Evolutionary conservation across 2,888 invertebrate species (phyloP).

Genomic region (Chrysodeixis includens): DNA sequence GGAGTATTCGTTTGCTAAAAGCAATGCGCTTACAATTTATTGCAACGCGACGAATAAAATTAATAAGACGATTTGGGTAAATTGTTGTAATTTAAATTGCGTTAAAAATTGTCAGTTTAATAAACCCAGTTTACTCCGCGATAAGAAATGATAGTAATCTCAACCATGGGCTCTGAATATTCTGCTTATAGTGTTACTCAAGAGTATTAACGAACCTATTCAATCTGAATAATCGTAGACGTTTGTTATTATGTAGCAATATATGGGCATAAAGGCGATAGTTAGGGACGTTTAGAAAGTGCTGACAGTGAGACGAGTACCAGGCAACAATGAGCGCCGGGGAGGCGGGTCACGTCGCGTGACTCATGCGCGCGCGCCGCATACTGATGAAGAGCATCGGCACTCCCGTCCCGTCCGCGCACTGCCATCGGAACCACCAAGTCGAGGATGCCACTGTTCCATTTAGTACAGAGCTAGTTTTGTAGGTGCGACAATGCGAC

Average conservation of each 20-base stretch:
- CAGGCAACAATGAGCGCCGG: slow-evolving; percentile 67
- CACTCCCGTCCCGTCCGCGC: slow-evolving; percentile 59
- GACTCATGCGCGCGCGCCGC: slow-evolving; percentile 72
- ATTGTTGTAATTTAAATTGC: neutral
- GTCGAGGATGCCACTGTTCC: slow-evolving; percentile 55
- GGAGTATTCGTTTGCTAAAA: slow-evolving; percentile 11
- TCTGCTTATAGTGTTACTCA: slow-evolving; percentile 24
- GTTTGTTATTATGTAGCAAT: slow-evolving; percentile 62
- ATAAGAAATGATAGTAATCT: slow-evolving; percentile 18
- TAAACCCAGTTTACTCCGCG: slow-evolving; percentile 1
- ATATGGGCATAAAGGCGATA: slow-evolving; percentile 65
- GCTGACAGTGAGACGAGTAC: slow-evolving; percentile 67
- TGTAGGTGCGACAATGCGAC: slow-evolving; percentile 36
- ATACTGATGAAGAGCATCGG: slow-evolving; percentile 77
- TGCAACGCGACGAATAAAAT: slow-evolving; percentile 11
- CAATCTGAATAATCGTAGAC: slow-evolving; percentile 48
- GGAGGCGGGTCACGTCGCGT: slow-evolving; percentile 79
- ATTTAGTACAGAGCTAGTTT: slow-evolving; percentile 48
- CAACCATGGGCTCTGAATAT: slow-evolving; percentile 12
- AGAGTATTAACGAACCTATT: slow-evolving; percentile 52
- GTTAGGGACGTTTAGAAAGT: slow-evolving; percentile 71
- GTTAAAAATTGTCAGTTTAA: neutral
- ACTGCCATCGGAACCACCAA: slow-evolving; percentile 52
- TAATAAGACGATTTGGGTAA: neutral
- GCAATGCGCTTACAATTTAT: slow-evolving; percentile 3